A percentile compares a stretch with the other conserved stretches of the same genome.
Evolutionary conservation across 2,888 invertebrate species (phyloP).

Genomic region (Gandaritis pyraliata): DNA sequence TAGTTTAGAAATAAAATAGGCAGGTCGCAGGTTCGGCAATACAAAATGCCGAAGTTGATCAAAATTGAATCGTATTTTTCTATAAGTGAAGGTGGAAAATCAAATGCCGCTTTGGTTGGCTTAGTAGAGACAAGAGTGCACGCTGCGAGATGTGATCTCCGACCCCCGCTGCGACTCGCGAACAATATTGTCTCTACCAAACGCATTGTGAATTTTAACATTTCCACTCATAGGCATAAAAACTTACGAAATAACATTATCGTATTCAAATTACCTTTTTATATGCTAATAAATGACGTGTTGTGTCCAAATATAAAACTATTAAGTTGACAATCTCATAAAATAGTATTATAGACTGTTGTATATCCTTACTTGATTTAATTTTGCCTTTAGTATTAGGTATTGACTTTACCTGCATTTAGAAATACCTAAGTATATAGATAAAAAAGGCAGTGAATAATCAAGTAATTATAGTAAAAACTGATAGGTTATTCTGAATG

Average conservation of each 20-base stretch:
- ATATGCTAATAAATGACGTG: slow-evolving; percentile 46
- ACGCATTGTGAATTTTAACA: slow-evolving; percentile 78
- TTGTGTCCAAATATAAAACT: slow-evolving; percentile 49
- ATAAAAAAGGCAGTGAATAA: too few species aligned
- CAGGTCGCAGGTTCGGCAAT: slow-evolving; percentile 53
- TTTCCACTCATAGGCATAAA: slow-evolving; percentile 62
- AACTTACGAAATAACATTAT: slow-evolving; percentile 52
- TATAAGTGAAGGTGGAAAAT: slow-evolving; percentile 40
- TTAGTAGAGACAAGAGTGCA: slow-evolving; percentile 72
- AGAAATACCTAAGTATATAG: too few species aligned
- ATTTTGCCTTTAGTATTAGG: too few species aligned
- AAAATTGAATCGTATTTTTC: slow-evolving; percentile 52
- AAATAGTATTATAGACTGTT: slow-evolving; percentile 10
- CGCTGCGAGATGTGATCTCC: slow-evolving; percentile 83
- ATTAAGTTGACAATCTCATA: slow-evolving; percentile 44
- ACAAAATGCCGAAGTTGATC: slow-evolving; percentile 37
- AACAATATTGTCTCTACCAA: slow-evolving; percentile 82
- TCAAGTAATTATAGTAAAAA: too few species aligned
- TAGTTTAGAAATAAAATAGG: slow-evolving; percentile 63
- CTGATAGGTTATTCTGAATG: too few species aligned
- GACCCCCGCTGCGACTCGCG: slow-evolving; percentile 76
- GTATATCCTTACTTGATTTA: not conserved
- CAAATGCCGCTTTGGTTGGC: slow-evolving; percentile 43
- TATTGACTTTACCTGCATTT: too few species aligned
- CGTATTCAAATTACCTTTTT: slow-evolving; percentile 36